Conservation (phyloP, 2,113 vertebrate genomes). For the Nyctereutes procyonoides region DNA sequence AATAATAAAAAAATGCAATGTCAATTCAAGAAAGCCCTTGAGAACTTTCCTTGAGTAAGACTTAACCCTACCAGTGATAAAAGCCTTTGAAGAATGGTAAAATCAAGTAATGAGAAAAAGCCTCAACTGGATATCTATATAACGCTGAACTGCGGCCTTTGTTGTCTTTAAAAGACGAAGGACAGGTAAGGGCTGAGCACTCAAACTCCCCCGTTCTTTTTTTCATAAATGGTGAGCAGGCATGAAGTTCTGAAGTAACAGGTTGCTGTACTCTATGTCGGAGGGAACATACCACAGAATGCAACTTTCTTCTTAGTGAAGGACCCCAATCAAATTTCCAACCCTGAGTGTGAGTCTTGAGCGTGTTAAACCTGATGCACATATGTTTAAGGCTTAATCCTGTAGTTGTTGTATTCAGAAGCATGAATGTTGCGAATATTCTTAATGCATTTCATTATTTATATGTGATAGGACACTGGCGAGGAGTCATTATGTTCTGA, state of each 20-base stretch:
- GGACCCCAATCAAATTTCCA: not conserved
- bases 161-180: not conserved
- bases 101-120: not conserved
- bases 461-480: not conserved
- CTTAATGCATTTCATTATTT: not conserved
- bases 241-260: not conserved
- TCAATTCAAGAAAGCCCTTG: constrained; percentile 28
- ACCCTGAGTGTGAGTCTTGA: constrained; percentile 71
- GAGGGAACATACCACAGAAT: not conserved
- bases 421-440: not conserved
- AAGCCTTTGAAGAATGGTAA: constrained; percentile 24
- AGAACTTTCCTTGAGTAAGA: constrained; percentile 22
- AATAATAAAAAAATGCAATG: not conserved
- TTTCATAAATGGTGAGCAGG: not conserved
- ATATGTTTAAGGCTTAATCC: constrained; percentile 61
- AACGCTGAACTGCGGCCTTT: constrained; percentile 8
- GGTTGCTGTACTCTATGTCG: not conserved
- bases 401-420: constrained; percentile 42
- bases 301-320: not conserved
- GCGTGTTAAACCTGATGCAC: not conserved
- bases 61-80: not conserved
- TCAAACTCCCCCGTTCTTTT: constrained; percentile 20
- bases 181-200: constrained; percentile 9
- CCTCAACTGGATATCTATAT: not conserved
- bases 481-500: not conserved